Percentiles rank a stretch among this genome's conserved stretches.
These are phyloP conservation scores for Cyrtodaria siliqua DNA, from an alignment of 2,888 invertebrate species.

Conservation along the genomic window DNA sequence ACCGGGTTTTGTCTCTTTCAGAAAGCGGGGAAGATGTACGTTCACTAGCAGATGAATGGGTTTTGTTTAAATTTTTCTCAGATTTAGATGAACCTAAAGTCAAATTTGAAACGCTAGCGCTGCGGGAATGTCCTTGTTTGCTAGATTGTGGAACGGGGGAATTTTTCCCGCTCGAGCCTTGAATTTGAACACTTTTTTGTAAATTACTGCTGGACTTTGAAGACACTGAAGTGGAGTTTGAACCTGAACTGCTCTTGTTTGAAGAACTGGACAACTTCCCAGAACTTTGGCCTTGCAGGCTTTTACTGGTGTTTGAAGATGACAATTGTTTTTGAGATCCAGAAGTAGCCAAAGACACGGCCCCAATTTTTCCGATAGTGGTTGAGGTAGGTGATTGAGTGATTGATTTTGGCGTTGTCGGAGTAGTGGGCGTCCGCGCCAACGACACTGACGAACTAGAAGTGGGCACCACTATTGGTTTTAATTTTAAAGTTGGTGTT, in stretches of 20 bases:
- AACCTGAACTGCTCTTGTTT: conserved; percentile 8
- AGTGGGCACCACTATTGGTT: conserved; percentile 91
- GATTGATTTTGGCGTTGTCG: conserved; percentile 58
- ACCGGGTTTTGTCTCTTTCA: conserved; percentile 50
- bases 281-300: conserved; percentile 24
- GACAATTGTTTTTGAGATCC: conserved; percentile 61
- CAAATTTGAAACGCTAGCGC: conserved; percentile 29
- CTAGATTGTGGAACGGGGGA: conserved; percentile 47
- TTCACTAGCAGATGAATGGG: conserved; percentile 34
- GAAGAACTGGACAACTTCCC: not conserved
- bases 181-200: conserved; percentile 55
- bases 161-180: conserved; percentile 56
- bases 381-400: conserved; percentile 70
- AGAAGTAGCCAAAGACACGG: conserved; percentile 69
- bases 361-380: conserved; percentile 69
- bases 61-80: conserved; percentile 48
- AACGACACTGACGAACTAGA: conserved; percentile 44
- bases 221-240: conserved; percentile 8
- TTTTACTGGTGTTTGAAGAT: conserved; percentile 35
- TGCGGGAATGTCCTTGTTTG: conserved; percentile 48
- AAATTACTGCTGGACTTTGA: conserved; percentile 39
- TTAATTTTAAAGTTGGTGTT: conserved; percentile 82
- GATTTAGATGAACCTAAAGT: conserved; percentile 20
- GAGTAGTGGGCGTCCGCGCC: conserved; percentile 45
- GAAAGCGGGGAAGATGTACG: conserved; percentile 57